Conservation (phyloP, 2,113 vertebrate genomes). For the Bubo blakistoni region DNA sequence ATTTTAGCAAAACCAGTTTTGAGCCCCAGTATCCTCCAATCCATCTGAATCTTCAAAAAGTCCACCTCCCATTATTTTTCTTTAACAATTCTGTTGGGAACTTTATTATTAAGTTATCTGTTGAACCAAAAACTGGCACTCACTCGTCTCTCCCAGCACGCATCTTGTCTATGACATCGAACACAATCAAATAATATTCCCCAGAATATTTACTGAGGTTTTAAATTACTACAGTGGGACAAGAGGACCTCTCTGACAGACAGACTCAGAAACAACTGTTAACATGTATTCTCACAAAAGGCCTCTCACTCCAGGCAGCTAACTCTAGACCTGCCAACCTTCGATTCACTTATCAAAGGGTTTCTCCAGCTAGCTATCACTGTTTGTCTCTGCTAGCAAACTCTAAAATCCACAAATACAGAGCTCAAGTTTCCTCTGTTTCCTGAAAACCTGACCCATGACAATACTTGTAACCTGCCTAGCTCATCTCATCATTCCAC, state of each 20-base stretch:
- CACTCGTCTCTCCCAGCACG: neutral
- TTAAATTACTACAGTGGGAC: neutral
- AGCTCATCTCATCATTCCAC: neutral
- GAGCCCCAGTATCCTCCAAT: neutral
- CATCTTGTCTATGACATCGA: neutral
- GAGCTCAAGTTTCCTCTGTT: too few species aligned
- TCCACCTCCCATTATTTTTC: neutral
- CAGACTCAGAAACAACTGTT: neutral
- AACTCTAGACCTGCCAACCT: neutral
- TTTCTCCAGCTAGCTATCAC: neutral
- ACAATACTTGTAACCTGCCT: neutral
- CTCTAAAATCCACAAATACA: neutral
- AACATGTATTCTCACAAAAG: neutral
- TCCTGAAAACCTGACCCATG: neutral
- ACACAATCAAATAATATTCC: neutral
- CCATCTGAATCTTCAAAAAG: neutral
- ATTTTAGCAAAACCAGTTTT: neutral
- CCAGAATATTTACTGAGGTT: neutral
- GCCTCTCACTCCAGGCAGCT: neutral
- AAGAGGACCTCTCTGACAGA: neutral
- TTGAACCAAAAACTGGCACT: neutral
- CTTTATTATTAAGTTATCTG: neutral
- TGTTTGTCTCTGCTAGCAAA: neutral
- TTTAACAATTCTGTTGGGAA: neutral
- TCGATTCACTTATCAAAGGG: neutral